These are phyloP conservation scores for Puffinus mauretanicus DNA, from an alignment of 2,113 vertebrate species.

Conservation along the genomic window DNA sequence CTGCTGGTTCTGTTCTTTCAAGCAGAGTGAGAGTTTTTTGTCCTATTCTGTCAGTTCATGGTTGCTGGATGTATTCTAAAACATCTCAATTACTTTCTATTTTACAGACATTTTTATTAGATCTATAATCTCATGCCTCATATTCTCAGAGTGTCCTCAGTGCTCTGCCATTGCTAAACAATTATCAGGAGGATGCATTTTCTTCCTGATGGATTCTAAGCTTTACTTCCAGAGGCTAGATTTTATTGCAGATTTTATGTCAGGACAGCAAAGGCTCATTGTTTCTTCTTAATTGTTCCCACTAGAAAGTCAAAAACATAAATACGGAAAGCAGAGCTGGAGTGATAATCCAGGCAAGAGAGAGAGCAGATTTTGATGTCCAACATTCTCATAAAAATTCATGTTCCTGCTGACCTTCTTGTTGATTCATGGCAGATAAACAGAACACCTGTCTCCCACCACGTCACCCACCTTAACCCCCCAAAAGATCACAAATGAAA, in stretches of 20 bases:
- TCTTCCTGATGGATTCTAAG: slow-evolving; percentile 11
- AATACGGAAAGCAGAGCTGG: not conserved
- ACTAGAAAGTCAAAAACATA: slow-evolving; percentile 7
- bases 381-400: not conserved
- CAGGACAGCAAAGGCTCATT: slow-evolving; percentile 2
- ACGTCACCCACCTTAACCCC: not conserved
- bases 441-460: not conserved
- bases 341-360: not conserved
- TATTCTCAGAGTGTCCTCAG: slow-evolving; percentile 22
- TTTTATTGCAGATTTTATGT: slow-evolving; percentile 44
- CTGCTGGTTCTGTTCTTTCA: slow-evolving; percentile 16
- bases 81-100: slow-evolving; percentile 47
- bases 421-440: slow-evolving; percentile 6
- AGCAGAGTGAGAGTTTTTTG: slow-evolving; percentile 2
- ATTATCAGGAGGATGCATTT: slow-evolving; percentile 30
- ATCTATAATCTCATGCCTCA: slow-evolving; percentile 48
- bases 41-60: not conserved
- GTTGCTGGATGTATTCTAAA: slow-evolving; percentile 33
- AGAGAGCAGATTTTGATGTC: not conserved
- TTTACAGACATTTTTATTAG: slow-evolving; percentile 56
- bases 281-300: slow-evolving; percentile 30
- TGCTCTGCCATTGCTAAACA: not conserved
- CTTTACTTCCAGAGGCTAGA: slow-evolving; percentile 45
- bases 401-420: slow-evolving; percentile 9
- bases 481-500: not conserved